Percentiles rank a stretch among this genome's conserved stretches.
phyloP scores from a whole-genome alignment of 1,140 invertebrate species.

The Proctacanthus coquilletti region DNA sequence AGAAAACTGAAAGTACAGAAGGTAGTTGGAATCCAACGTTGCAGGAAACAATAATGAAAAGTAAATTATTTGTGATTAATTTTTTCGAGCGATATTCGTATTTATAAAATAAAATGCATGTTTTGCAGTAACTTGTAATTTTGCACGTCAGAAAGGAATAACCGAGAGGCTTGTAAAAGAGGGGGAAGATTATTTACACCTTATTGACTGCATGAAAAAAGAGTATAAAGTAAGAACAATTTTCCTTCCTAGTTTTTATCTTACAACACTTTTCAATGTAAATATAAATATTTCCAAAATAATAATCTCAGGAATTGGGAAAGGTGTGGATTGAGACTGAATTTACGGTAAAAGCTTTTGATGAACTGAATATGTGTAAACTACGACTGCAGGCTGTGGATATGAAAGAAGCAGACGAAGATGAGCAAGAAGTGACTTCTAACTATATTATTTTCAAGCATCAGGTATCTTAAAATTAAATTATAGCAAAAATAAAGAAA shows the following conservation, averaged over 20 bases:
- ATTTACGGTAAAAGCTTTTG: conserved; percentile 34
- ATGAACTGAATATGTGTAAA: conserved; percentile 63
- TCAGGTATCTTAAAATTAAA: conserved; percentile 7
- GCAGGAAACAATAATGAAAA: conserved; percentile 38
- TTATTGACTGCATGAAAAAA: conserved; percentile 45
- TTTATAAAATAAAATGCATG: too few relatives aligned
- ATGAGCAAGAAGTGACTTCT: conserved; percentile 18
- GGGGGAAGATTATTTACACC: conserved; percentile 37
- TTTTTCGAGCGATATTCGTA: too few relatives aligned
- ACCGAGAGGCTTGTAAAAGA: too few relatives aligned
- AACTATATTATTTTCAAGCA: conserved; percentile 16
- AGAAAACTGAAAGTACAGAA: conserved; percentile 18
- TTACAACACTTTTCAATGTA: neutral
- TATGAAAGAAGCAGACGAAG: conserved; percentile 25
- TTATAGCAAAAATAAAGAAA: neutral
- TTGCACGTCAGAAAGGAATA: too few relatives aligned
- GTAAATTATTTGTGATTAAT: conserved; percentile 12
- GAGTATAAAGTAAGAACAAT: conserved; percentile 42
- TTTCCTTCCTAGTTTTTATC: too few relatives aligned
- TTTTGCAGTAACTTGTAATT: too few relatives aligned
- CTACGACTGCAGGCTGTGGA: conserved; percentile 40
- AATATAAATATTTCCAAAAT: conserved; percentile 26
- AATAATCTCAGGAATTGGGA: conserved; percentile 13
- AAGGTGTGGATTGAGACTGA: conserved; percentile 28
- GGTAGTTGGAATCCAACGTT: conserved; percentile 35